Conservation (phyloP, 2,888 invertebrate species). For the Temnothorax ravouxi region DNA sequence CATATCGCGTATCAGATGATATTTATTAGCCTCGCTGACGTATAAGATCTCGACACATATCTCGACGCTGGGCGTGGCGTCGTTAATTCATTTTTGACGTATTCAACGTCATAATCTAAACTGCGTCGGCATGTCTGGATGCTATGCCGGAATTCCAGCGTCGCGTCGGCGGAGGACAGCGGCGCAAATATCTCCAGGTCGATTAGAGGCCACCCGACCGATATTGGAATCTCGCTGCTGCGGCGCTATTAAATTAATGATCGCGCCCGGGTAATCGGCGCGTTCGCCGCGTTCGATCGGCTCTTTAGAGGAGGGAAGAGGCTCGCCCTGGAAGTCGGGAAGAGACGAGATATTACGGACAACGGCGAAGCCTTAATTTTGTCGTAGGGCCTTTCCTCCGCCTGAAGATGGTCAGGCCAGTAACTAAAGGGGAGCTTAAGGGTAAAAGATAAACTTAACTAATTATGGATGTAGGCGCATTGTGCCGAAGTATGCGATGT, state of each 20-base stretch:
- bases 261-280: slow-evolving; percentile 62
- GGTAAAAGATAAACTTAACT: slow-evolving; percentile 34
- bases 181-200: slow-evolving; percentile 73
- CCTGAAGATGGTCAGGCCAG: slow-evolving; percentile 19
- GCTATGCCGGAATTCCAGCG: slow-evolving; percentile 61
- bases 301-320: not conserved
- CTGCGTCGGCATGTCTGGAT: slow-evolving; percentile 54
- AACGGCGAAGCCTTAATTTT: not conserved
- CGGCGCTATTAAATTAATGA: slow-evolving; percentile 82
- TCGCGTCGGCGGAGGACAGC: slow-evolving; percentile 27
- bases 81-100: slow-evolving; percentile 46
- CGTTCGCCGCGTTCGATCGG: not conserved
- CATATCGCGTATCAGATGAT: slow-evolving; percentile 15
- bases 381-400: not conserved
- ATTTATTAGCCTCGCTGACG: slow-evolving; percentile 19
- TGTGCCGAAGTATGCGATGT: slow-evolving; percentile 34
- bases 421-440: not conserved
- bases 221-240: slow-evolving; percentile 81
- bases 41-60: slow-evolving; percentile 17
- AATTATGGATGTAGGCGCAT: slow-evolving; percentile 51
- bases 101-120: slow-evolving; percentile 56
- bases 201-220: slow-evolving; percentile 73
- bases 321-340: not conserved
- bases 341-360: slow-evolving; percentile 22
- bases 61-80: not conserved